A percentile compares a stretch with the other conserved stretches of the same genome.
Evolutionary conservation across 1,140 invertebrate genomes (phyloP).

Genomic region (Drosophila mayri): DNA sequence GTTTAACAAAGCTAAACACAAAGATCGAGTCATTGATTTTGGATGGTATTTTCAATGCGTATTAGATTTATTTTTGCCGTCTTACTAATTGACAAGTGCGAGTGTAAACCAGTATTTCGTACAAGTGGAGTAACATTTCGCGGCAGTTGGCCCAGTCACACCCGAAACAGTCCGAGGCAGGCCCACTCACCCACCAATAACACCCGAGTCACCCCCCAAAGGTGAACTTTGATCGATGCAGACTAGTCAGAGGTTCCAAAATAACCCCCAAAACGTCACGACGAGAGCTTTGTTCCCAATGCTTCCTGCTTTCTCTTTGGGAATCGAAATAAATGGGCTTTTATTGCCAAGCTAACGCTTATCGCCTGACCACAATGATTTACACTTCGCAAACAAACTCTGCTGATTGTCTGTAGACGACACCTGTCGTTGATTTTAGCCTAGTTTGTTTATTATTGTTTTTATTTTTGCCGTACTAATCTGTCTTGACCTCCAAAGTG

Average conservation of each 20-base stretch:
- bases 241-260: slow-evolving; percentile 42
- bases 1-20: not conserved
- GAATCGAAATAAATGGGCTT: slow-evolving; percentile 21
- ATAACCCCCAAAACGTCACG: slow-evolving; percentile 65
- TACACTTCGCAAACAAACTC: slow-evolving; percentile 18
- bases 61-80: slow-evolving; percentile 56
- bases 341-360: slow-evolving; percentile 54
- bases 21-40: not conserved
- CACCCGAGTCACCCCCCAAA: not conserved
- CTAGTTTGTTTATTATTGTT: slow-evolving; percentile 25
- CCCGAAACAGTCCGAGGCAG: slow-evolving; percentile 6
- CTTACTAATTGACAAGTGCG: slow-evolving; percentile 64
- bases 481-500: slow-evolving; percentile 27
- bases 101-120: slow-evolving; percentile 52
- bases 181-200: slow-evolving; percentile 7
- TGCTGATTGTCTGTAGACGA: slow-evolving; percentile 35
- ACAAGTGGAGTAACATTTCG: slow-evolving; percentile 49
- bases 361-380: slow-evolving; percentile 44
- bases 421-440: slow-evolving; percentile 21
- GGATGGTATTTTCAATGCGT: slow-evolving; percentile 18
- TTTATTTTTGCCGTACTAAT: slow-evolving; percentile 17
- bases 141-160: slow-evolving; percentile 25
- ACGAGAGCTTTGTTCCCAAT: slow-evolving; percentile 11
- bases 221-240: slow-evolving; percentile 51
- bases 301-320: slow-evolving; percentile 49